phyloP scores from a whole-genome alignment of 2,888 invertebrate species.

The Lasioglossum oenotherae region DNA sequence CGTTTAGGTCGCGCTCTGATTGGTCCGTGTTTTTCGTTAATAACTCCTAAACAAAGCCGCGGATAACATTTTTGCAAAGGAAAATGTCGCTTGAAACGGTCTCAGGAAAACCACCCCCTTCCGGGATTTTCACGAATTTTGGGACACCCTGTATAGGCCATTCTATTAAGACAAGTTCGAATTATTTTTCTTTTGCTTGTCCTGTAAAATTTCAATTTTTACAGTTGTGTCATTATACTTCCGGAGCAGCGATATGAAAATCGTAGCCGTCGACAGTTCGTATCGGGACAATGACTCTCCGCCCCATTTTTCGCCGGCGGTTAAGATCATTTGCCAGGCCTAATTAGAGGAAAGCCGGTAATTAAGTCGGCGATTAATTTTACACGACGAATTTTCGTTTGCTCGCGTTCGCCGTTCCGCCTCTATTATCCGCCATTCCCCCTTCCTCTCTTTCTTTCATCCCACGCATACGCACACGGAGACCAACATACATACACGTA shows the following conservation, averaged over 20 bases:
- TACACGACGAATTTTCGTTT: conserved; percentile 57
- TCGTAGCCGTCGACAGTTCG: conserved; percentile 5
- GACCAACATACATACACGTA: neutral
- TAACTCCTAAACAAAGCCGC: no score
- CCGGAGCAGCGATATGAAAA: neutral
- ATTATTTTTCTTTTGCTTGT: no score
- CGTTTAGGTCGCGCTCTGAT: no score
- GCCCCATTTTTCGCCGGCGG: conserved; percentile 13
- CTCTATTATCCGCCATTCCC: conserved; percentile 16
- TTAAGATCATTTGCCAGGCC: conserved; percentile 40
- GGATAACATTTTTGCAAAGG: no score
- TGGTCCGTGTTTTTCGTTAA: no score
- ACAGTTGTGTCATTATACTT: no score
- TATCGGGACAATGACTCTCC: conserved; percentile 32
- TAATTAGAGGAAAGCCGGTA: conserved; percentile 61
- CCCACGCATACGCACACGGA: neutral
- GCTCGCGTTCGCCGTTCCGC: conserved; percentile 10
- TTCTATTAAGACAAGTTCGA: no score
- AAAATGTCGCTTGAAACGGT: no score
- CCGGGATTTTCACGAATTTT: no score
- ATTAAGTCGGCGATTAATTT: conserved; percentile 68
- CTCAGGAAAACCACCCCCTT: no score
- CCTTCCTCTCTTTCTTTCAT: neutral
- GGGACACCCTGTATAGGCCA: no score
- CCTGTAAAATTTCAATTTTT: no score